Conservation (phyloP, 2,113 vertebrate genomes). For the Empidonax traillii region DNA sequence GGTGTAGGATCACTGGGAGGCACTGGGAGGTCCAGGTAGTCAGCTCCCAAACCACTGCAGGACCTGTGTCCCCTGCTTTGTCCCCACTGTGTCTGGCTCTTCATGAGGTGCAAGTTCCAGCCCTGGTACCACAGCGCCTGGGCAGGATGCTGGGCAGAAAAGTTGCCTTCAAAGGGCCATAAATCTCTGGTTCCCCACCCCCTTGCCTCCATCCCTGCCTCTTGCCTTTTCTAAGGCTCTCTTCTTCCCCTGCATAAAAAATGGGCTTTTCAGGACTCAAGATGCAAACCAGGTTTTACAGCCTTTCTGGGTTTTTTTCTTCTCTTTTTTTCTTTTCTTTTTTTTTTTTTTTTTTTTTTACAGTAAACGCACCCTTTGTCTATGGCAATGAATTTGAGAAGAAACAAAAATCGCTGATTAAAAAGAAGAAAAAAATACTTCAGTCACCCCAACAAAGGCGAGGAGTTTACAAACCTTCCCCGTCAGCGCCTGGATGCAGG, state of each 20-base stretch:
- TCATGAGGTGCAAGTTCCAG: background rate
- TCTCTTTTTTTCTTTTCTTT: background rate
- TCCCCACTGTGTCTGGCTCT: background rate
- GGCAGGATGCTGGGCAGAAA: slow-evolving; percentile 36
- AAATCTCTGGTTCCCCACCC: slow-evolving; percentile 57
- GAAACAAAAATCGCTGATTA: slow-evolving; percentile 50
- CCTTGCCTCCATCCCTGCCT: slow-evolving; percentile 25
- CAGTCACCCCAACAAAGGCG: slow-evolving; percentile 62
- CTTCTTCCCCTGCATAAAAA: slow-evolving; percentile 44
- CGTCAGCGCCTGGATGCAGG: background rate
- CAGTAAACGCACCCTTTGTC: slow-evolving; percentile 43
- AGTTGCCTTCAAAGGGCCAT: slow-evolving; percentile 48
- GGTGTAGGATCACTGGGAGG: background rate
- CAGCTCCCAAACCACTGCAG: background rate
- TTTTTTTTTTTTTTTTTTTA: background rate
- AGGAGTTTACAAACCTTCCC: slow-evolving; percentile 61
- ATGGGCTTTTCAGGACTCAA: slow-evolving; percentile 50
- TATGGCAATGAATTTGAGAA: slow-evolving; percentile 24
- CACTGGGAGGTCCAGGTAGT: background rate
- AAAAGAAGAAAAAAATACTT: slow-evolving; percentile 57
- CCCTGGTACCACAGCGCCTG: background rate
- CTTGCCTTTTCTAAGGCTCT: slow-evolving; percentile 60
- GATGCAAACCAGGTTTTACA: slow-evolving; percentile 62
- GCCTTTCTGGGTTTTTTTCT: background rate
- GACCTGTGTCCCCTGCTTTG: background rate